Conservation (phyloP, 2,113 vertebrate species). For the Dicerorhinus sumatrensis region DNA sequence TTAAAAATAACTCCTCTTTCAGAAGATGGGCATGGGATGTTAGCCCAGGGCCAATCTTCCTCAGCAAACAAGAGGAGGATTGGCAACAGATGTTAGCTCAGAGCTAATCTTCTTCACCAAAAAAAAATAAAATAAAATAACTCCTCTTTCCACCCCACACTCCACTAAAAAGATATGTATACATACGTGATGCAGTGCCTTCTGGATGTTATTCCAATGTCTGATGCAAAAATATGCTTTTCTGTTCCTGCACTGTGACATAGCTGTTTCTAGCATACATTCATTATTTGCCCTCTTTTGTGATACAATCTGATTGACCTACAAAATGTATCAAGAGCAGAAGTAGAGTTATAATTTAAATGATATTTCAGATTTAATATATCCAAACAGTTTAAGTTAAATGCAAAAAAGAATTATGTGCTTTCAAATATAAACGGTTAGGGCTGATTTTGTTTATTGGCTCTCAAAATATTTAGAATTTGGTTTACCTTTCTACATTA, state of each 20-base stretch:
- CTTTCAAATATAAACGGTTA: conserved; percentile 28
- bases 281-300: conserved; percentile 75
- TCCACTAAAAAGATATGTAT: conserved; percentile 44
- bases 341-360: conserved; percentile 77
- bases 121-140: conserved; percentile 1
- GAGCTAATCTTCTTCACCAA: no score
- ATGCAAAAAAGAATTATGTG: conserved; percentile 49
- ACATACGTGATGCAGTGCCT: not conserved
- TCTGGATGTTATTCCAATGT: conserved; percentile 47
- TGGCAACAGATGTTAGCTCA: no score
- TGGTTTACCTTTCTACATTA: conserved; percentile 9
- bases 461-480: not conserved
- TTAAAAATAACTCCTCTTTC: conserved; percentile 47
- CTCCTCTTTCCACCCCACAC: not conserved
- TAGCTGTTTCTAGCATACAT: conserved; percentile 56
- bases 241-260: conserved; percentile 56
- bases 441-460: not conserved
- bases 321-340: conserved; percentile 78
- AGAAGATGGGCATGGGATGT: no score
- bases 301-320: conserved; percentile 79
- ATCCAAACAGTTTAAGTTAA: conserved; percentile 66
- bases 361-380: conserved; percentile 78
- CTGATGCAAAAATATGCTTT: conserved; percentile 52
- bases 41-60: no score
- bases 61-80: no score